Percentiles rank a stretch among this genome's conserved stretches.
phyloP scores from a whole-genome alignment of 2,797 vertebrate genomes.

The Taeniopygia guttata region DNA sequence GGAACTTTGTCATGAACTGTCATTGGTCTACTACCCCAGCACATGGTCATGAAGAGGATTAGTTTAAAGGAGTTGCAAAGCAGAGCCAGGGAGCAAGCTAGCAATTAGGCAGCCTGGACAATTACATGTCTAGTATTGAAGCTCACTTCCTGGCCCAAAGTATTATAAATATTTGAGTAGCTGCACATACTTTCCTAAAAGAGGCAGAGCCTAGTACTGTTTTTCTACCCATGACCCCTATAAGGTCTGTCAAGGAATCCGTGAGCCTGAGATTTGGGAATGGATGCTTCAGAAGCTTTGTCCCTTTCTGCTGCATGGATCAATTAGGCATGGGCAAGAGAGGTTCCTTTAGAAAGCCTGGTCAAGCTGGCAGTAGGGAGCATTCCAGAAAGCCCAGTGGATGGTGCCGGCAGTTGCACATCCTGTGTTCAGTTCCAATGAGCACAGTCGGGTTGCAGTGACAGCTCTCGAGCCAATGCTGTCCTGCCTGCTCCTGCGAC shows the following conservation, averaged over 20 bases:
- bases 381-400: not conserved
- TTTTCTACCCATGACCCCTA: not conserved
- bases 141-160: slow-evolving; percentile 7
- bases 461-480: fast-evolving
- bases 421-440: not conserved
- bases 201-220: not conserved
- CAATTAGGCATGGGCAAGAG: not conserved
- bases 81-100: not conserved
- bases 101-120: not conserved
- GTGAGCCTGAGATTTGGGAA: not conserved
- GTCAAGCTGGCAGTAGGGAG: not conserved
- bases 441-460: not conserved
- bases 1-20: not conserved
- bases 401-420: not conserved
- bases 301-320: not conserved
- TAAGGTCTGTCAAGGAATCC: not conserved
- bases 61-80: slow-evolving; percentile 15
- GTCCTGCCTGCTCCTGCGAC: fast-evolving
- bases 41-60: not conserved
- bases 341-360: not conserved
- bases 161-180: not conserved
- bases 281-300: not conserved
- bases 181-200: not conserved
- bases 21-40: not conserved
- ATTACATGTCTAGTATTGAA: not conserved